Evolutionary conservation across 2,888 invertebrate species (phyloP).

Genomic region (Spilarctia lutea): DNA sequence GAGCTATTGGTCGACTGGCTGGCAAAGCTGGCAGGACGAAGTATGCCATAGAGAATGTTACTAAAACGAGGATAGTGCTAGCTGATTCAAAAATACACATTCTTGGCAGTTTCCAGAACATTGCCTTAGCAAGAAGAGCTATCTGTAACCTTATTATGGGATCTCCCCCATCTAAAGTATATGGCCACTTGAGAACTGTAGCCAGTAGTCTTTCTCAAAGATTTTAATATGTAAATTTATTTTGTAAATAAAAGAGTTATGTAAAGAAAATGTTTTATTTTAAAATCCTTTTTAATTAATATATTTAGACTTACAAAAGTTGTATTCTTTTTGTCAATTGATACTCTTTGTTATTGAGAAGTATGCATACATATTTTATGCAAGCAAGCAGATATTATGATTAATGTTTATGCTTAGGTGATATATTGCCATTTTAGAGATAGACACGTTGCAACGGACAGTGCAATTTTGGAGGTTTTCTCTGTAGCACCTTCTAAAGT

Average conservation of each 20-base stretch:
- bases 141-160: slow-evolving; percentile 99
- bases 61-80: slow-evolving; percentile 98
- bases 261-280: slow-evolving; percentile 48
- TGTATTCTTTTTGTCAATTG: not conserved
- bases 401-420: not conserved
- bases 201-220: slow-evolving; percentile 94
- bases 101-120: slow-evolving; percentile 98
- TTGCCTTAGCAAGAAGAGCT: slow-evolving; percentile 96
- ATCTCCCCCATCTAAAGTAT: slow-evolving; percentile 98
- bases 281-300: not conserved
- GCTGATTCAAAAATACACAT: slow-evolving; percentile 99
- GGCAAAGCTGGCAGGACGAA: slow-evolving; percentile 99
- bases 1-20: slow-evolving; percentile 98
- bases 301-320: not conserved
- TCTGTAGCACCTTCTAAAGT: not conserved
- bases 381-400: not conserved
- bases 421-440: not conserved
- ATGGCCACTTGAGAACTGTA: slow-evolving; percentile 96
- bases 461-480: no score
- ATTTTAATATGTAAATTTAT: slow-evolving; percentile 84
- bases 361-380: no score
- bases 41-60: slow-evolving; percentile 99
- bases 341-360: not conserved
- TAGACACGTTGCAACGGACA: no score
- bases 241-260: slow-evolving; percentile 65